A percentile compares a stretch with the other conserved stretches of the same genome.
Evolutionary conservation across 2,113 vertebrate species (phyloP).

Genomic region (Setophaga petechia): DNA sequence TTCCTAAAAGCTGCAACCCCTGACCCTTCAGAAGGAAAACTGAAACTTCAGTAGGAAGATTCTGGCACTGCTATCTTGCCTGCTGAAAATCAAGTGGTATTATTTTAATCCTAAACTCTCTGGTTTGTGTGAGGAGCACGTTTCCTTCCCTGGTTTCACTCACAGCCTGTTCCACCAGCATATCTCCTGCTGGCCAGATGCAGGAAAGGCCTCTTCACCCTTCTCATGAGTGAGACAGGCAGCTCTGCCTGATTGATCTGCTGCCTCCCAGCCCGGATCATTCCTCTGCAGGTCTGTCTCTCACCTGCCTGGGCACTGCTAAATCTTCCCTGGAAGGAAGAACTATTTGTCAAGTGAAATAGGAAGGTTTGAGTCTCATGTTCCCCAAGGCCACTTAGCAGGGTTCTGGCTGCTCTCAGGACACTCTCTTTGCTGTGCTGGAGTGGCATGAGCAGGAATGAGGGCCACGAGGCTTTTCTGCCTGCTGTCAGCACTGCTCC

Average conservation of each 20-base stretch:
- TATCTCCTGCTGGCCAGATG: rapidly evolving
- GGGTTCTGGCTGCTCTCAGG: background rate
- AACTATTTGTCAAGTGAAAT: constrained; percentile 34
- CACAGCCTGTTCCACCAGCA: background rate
- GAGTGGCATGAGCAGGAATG: background rate
- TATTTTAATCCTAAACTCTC: background rate
- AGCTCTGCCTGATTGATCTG: constrained; percentile 13
- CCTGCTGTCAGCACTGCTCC: background rate
- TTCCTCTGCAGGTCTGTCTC: constrained; percentile 27
- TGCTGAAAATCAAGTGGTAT: background rate
- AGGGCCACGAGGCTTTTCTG: background rate
- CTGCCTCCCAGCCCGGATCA: background rate
- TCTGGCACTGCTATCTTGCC: background rate
- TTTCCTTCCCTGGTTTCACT: background rate
- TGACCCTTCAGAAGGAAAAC: background rate
- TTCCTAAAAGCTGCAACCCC: background rate
- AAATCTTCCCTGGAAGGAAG: constrained; percentile 32
- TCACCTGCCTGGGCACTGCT: constrained; percentile 24
- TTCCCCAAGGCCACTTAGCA: background rate
- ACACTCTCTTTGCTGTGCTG: background rate
- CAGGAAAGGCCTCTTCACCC: background rate
- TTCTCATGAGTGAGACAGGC: background rate
- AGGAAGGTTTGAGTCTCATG: background rate
- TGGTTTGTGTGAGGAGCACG: background rate
- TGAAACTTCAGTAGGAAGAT: background rate